phyloP scores from a whole-genome alignment of 1,140 invertebrate species.

The Wiebesia pumilae region DNA sequence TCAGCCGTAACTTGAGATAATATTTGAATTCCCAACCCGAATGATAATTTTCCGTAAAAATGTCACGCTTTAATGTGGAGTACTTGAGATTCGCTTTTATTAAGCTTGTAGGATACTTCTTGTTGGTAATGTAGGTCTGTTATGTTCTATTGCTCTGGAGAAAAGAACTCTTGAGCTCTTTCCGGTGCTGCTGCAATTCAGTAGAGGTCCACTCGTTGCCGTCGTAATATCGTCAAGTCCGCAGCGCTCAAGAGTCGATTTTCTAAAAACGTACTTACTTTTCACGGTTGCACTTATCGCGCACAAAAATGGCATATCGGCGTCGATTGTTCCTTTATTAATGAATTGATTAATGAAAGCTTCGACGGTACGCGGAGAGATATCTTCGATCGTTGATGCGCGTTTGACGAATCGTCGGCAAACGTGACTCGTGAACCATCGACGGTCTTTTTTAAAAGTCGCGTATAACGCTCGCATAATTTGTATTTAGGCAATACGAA shows the following conservation, averaged over 20 bases:
- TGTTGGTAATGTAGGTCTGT: not conserved
- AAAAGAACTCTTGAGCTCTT: too few species aligned
- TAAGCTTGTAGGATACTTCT: not conserved
- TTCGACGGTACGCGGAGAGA: not conserved
- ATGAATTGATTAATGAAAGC: not conserved
- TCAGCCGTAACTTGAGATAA: not conserved
- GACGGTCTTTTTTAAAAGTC: too few species aligned
- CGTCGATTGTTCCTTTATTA: not conserved
- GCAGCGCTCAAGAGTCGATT: not conserved
- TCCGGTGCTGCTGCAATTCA: not conserved
- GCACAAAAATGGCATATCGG: not conserved
- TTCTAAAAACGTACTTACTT: slow-evolving; percentile 21
- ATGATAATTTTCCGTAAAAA: not conserved
- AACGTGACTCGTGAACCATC: too few species aligned
- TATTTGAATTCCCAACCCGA: not conserved
- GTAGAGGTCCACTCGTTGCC: too few species aligned
- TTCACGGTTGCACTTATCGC: not conserved
- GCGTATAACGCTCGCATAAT: too few species aligned
- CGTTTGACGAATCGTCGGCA: too few species aligned
- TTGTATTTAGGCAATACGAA: too few species aligned
- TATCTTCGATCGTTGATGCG: too few species aligned
- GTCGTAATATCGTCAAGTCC: not conserved
- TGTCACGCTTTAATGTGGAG: not conserved
- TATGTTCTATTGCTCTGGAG: too few species aligned
- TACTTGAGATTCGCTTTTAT: not conserved